phyloP scores from a whole-genome alignment of 2,888 invertebrate species.

The Dione juno region DNA sequence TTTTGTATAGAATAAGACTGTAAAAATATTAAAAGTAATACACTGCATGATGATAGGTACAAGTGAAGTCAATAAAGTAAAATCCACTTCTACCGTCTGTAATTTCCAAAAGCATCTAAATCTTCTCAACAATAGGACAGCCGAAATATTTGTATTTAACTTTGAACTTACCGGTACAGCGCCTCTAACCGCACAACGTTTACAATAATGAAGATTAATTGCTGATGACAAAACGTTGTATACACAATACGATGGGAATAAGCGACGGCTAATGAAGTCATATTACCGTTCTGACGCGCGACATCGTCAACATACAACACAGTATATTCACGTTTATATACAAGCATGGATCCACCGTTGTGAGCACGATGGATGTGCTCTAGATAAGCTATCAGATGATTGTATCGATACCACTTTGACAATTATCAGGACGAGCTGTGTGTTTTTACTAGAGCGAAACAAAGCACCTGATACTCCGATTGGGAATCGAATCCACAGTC shows the following conservation, averaged over 20 bases:
- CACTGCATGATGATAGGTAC: background rate
- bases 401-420: too few relatives aligned
- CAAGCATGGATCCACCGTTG: too few relatives aligned
- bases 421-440: too few relatives aligned
- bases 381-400: too few relatives aligned
- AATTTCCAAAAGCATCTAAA: background rate
- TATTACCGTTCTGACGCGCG: conserved; percentile 32
- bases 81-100: background rate
- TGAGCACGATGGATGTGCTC: too few relatives aligned
- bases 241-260: conserved; percentile 50
- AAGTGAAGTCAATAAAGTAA: background rate
- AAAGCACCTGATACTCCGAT: too few relatives aligned
- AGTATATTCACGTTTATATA: conserved; percentile 18
- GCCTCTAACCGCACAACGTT: conserved; percentile 65
- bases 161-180: conserved; percentile 30
- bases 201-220: conserved; percentile 81
- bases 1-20: too few relatives aligned
- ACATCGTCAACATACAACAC: conserved; percentile 21
- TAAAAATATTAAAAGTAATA: too few relatives aligned
- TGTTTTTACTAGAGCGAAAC: too few relatives aligned
- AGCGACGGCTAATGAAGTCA: conserved; percentile 50
- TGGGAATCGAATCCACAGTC: too few relatives aligned
- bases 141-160: conserved; percentile 19
- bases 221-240: conserved; percentile 57
- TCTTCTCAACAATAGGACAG: background rate